Evolutionary conservation across 1,140 invertebrate species (phyloP).

Genomic region (Lepidotrigona ventralis): DNA sequence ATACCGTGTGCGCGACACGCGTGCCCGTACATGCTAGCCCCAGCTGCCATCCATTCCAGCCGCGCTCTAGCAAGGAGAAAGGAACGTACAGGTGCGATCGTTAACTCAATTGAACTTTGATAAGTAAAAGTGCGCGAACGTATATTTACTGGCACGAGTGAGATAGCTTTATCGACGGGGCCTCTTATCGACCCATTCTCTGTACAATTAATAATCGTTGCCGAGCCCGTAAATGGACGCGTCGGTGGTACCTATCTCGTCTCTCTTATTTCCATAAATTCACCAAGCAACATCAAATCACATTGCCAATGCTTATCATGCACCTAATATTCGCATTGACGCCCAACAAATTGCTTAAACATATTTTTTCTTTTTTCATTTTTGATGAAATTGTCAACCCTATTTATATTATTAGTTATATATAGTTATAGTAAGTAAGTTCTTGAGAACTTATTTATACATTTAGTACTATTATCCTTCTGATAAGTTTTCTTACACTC

Average conservation of each 20-base stretch:
- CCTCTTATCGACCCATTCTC: not conserved
- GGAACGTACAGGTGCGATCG: constrained; percentile 65
- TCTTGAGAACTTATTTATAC: too few species aligned
- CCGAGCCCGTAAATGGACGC: not conserved
- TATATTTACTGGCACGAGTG: not conserved
- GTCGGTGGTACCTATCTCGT: not conserved
- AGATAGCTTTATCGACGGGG: constrained; percentile 18
- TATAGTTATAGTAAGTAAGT: too few species aligned
- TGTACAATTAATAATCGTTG: not conserved
- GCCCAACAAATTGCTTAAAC: too few species aligned
- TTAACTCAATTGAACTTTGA: constrained; percentile 64
- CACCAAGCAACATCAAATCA: rapidly evolving
- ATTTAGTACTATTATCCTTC: too few species aligned
- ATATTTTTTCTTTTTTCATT: too few species aligned
- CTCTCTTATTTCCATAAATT: not conserved
- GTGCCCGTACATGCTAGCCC: constrained; percentile 34
- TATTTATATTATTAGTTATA: too few species aligned
- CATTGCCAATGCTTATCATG: too few species aligned
- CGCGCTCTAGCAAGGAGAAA: constrained; percentile 58
- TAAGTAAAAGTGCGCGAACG: constrained; percentile 53
- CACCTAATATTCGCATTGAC: too few species aligned
- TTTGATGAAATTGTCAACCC: too few species aligned
- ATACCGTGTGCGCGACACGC: constrained; percentile 28
- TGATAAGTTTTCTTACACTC: too few species aligned
- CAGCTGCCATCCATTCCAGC: constrained; percentile 53